Evolutionary conservation across 2,888 invertebrate species (phyloP).

Genomic region (Cyclophora punctaria): DNA sequence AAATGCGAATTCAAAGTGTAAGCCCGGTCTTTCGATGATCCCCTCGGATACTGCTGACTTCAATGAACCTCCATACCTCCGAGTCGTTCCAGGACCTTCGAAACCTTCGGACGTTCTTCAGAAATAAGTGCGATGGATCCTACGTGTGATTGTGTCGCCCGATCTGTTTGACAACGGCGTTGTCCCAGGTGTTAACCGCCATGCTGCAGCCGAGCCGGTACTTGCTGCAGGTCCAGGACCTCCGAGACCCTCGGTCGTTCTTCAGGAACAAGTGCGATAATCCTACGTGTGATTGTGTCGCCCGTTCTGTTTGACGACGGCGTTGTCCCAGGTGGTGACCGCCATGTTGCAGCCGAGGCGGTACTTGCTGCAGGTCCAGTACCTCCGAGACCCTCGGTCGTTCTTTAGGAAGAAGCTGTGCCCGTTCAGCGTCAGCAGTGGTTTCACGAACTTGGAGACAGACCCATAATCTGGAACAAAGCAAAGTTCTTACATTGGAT

Average conservation of each 20-base stretch:
- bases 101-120: constrained; percentile 12
- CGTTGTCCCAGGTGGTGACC: constrained; percentile 19
- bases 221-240: constrained; percentile 24
- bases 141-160: constrained; percentile 17
- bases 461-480: too few species aligned
- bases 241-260: constrained; percentile 15
- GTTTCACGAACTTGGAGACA: constrained; percentile 18
- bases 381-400: constrained; percentile 15
- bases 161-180: constrained; percentile 17
- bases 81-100: too few species aligned
- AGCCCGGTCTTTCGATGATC: background rate
- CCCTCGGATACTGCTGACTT: background rate
- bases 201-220: constrained; percentile 28
- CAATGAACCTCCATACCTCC: background rate
- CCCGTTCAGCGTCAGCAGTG: constrained; percentile 21
- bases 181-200: constrained; percentile 20
- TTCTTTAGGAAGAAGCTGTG: constrained; percentile 25
- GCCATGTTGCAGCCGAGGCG: constrained; percentile 24
- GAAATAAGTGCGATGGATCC: background rate
- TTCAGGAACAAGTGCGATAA: constrained; percentile 8
- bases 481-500: too few species aligned
- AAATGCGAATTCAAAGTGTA: too few species aligned
- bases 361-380: constrained; percentile 27
- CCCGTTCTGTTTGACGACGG: constrained; percentile 19
- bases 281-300: constrained; percentile 14